Conservation (phyloP, 2,888 invertebrate species). For the Polymixis flavicincta region DNA sequence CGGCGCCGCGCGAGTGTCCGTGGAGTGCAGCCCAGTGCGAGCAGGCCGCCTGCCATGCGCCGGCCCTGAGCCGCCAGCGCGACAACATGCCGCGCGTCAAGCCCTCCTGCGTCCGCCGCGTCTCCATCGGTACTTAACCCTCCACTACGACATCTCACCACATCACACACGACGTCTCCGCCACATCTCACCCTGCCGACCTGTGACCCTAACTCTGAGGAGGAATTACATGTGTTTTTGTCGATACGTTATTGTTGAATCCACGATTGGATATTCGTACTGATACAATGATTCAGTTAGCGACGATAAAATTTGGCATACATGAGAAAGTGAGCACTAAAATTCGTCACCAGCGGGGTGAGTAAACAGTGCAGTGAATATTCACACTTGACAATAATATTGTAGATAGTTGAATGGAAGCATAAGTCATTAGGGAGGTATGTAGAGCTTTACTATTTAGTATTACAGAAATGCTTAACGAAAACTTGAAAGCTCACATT, state of each 20-base stretch:
- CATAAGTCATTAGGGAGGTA: constrained; percentile 67
- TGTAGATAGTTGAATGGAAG: constrained; percentile 61
- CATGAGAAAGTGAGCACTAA: constrained; percentile 90
- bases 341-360: constrained; percentile 87
- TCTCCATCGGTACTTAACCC: constrained; percentile 89
- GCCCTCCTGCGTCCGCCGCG: constrained; percentile 90
- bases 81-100: constrained; percentile 89
- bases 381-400: constrained; percentile 63
- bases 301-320: constrained; percentile 92
- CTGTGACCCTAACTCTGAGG: constrained; percentile 75
- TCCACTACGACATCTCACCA: constrained; percentile 76
- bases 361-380: constrained; percentile 89
- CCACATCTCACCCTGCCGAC: constrained; percentile 64
- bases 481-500: constrained; percentile 45
- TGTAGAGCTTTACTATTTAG: constrained; percentile 52
- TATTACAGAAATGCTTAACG: constrained; percentile 24
- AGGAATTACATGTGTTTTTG: constrained; percentile 72
- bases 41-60: constrained; percentile 86
- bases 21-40: constrained; percentile 66
- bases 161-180: constrained; percentile 71
- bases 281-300: constrained; percentile 91
- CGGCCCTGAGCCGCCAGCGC: constrained; percentile 84
- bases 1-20: constrained; percentile 79
- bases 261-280: constrained; percentile 68
- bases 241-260: constrained; percentile 67